These are phyloP conservation scores for Mya arenaria DNA, from an alignment of 1,140 invertebrate genomes.

Conservation along the genomic window DNA sequence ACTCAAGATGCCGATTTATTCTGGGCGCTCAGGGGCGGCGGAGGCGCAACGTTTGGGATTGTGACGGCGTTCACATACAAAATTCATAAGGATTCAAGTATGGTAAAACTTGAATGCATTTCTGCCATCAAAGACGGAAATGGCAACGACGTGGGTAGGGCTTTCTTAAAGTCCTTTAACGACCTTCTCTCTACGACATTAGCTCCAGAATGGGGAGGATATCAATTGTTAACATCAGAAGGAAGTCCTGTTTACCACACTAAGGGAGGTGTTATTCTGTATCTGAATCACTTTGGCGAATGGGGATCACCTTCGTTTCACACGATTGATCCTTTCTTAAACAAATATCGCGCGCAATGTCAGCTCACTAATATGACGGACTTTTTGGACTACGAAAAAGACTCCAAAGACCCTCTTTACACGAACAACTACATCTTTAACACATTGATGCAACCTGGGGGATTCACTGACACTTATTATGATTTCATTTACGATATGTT, in stretches of 20 bases:
- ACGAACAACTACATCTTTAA: conserved; percentile 1
- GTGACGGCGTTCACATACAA: conserved; percentile 59
- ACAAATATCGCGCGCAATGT: background rate
- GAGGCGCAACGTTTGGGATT: conserved; percentile 68
- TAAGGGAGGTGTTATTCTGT: conserved; percentile 9
- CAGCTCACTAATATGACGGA: background rate
- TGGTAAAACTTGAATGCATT: conserved; percentile 16
- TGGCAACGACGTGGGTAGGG: background rate
- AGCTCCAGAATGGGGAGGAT: conserved; percentile 52
- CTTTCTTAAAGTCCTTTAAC: conserved; percentile 32
- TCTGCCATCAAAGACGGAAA: background rate
- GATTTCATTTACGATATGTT: background rate
- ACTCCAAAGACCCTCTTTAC: background rate
- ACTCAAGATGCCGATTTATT: conserved; percentile 63
- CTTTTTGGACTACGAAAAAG: conserved; percentile 53
- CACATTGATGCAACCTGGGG: background rate
- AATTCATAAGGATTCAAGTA: conserved; percentile 57
- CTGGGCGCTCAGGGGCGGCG: conserved; percentile 71
- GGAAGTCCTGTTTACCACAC: background rate
- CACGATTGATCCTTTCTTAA: conserved; percentile 17
- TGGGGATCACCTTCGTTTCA: background rate
- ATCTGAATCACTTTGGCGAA: conserved; percentile 45
- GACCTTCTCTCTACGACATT: background rate
- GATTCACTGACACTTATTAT: conserved; percentile 22
- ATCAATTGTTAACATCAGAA: background rate